A percentile compares a stretch with the other conserved stretches of the same genome.
Conservation (phyloP, 2,797 vertebrate genomes). For the Gadopsis bispinosus region DNA sequence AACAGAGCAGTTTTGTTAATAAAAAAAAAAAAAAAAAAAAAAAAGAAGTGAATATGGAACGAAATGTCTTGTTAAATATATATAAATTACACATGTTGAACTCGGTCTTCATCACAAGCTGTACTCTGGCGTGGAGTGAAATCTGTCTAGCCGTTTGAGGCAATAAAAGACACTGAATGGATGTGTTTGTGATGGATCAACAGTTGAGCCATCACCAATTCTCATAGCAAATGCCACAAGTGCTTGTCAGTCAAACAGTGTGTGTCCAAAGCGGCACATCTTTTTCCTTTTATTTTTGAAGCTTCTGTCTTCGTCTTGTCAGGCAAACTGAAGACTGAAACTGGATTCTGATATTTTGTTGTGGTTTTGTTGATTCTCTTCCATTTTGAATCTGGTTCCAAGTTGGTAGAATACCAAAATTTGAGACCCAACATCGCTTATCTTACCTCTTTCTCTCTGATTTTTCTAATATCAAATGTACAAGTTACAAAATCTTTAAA, state of each 20-base stretch:
- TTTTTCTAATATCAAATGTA: not conserved
- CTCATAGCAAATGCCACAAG: not conserved
- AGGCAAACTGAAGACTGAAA: conserved; percentile 4
- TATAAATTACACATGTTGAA: not conserved
- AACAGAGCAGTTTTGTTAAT: not conserved
- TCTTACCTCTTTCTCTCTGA: not conserved
- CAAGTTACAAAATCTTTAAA: not conserved
- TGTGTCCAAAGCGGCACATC: not conserved
- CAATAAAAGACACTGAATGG: not conserved
- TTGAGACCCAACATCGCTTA: not conserved
- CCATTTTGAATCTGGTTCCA: conserved; percentile 11
- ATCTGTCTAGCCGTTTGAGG: not conserved
- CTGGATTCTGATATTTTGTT: conserved; percentile 15
- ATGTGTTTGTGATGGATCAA: conserved; percentile 1
- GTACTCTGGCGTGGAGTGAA: not conserved
- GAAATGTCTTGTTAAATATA: not conserved
- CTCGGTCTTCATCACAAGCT: not conserved
- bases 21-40: too few species aligned
- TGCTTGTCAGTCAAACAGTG: conserved; percentile 4
- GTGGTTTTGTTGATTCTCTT: not conserved
- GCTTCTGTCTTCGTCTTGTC: conserved; percentile 9
- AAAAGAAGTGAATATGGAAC: not conserved
- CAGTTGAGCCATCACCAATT: too few species aligned
- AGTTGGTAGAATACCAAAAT: not conserved
- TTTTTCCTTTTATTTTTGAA: not conserved